Conservation (phyloP, 30 jellyfish, hydroid and myxozoan genomes). For the Cassiopea andromeda region DNA sequence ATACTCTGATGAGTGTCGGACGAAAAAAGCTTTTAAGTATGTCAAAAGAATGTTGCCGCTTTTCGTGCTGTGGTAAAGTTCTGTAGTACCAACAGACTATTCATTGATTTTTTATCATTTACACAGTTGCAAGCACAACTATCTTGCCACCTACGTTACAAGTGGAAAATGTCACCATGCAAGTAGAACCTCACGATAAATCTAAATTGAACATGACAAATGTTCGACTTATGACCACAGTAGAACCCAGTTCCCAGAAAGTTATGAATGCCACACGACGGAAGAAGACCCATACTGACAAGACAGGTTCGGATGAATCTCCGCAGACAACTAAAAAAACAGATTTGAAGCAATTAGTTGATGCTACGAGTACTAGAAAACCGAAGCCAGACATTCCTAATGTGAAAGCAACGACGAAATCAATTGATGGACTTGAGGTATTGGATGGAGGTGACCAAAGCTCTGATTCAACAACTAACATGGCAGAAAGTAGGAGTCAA, state of each 20-base stretch:
- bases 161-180: not conserved
- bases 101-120: too few species aligned
- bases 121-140: not conserved
- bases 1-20: too few species aligned
- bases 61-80: too few species aligned
- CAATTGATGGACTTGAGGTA: not conserved
- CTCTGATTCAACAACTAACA: not conserved
- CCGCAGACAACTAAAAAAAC: not conserved
- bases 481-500: not conserved
- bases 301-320: not conserved
- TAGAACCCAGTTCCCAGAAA: not conserved
- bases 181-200: not conserved
- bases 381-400: not conserved
- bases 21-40: too few species aligned
- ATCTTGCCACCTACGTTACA: not conserved
- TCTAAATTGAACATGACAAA: not conserved
- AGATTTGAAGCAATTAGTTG: not conserved
- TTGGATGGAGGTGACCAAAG: not conserved
- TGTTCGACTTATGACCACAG: not conserved
- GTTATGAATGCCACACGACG: not conserved
- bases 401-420: constrained; percentile 2
- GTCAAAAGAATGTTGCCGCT: too few species aligned
- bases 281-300: not conserved
- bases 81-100: too few species aligned
- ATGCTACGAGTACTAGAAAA: not conserved